phyloP scores from a whole-genome alignment of 2,888 invertebrate species.

The Fabriciana adippe region DNA sequence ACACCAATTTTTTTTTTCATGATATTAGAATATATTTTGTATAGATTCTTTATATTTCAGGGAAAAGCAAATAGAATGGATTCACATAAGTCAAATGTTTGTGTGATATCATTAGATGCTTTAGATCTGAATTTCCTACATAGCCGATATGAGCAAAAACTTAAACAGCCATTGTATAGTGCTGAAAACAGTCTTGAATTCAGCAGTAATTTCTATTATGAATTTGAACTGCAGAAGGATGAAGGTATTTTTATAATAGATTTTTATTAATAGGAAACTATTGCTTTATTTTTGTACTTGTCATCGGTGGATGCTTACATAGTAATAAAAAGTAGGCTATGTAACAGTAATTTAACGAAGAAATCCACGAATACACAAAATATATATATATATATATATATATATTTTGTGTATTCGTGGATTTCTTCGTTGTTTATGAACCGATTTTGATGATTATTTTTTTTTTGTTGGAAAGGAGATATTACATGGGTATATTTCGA shows the following conservation, averaged over 20 bases:
- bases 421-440: too few relatives aligned
- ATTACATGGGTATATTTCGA: too few relatives aligned
- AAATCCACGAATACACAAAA: too few relatives aligned
- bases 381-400: too few relatives aligned
- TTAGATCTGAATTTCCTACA: slow-evolving; percentile 34
- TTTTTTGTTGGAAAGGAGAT: too few relatives aligned
- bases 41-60: slow-evolving; percentile 9
- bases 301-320: too few relatives aligned
- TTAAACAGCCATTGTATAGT: neutral
- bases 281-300: too few relatives aligned
- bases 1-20: neutral
- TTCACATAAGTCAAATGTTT: slow-evolving; percentile 10
- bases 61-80: neutral
- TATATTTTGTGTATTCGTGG: too few relatives aligned
- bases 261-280: too few relatives aligned
- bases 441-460: too few relatives aligned
- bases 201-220: slow-evolving; percentile 3
- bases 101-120: slow-evolving; percentile 36
- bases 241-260: neutral
- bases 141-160: neutral
- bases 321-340: too few relatives aligned
- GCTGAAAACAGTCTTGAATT: neutral
- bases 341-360: too few relatives aligned
- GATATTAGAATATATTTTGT: neutral
- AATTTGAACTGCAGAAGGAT: slow-evolving; percentile 4